Base-by-base conservation (phyloP, 1,140 invertebrate genomes). In the Nomia melanderi region DNA sequence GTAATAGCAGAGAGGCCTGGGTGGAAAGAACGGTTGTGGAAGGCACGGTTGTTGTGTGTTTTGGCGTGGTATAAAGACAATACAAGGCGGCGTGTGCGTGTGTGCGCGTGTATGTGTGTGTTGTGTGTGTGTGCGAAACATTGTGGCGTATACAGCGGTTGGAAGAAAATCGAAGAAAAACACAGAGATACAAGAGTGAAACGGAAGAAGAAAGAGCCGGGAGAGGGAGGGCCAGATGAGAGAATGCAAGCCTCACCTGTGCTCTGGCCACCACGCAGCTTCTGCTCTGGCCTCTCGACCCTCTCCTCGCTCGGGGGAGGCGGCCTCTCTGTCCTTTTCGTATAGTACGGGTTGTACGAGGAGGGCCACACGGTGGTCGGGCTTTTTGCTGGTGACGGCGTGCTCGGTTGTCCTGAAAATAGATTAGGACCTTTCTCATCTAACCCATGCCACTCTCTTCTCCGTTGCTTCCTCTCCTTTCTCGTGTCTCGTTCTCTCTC, bases 351-450 rank as follows among this genome's bases (percentile, higher is more conserved):
- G 80, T 87, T 87, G 88, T 91, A 87, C 63, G 86, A 82, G 64
- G 88, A 84, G 50, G 90, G 89, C 90, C 90, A 90, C 50, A 88
- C 77, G 53, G 90, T 91, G 70, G 90, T 90, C 66, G 82, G 86
- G 77, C 87, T 89, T 87, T 85, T 87, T 78, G 83, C 75, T 82
- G 88, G 90, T 67, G 85, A 79, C 72, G 88, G 83, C 57, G 88
- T 91, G 78, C 87, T 88, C 82, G 90, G 87, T 83, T 85, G 89
- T 75, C 89, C 90, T 91, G 90, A 81, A 91, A 91, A 86, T 87
- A 91, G 78, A 90, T 87, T 85, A 90, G 89, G 87, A 88, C 88
- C 87, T 77, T 85, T 83, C 85, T 90, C 89, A 90, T 90, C 88
- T 86, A 89, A 78, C 79, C 87, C 84, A 88, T n/a, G 81, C 59